Evolutionary conservation across 1,140 invertebrate genomes (phyloP).

Genomic region (Pseudomyrmex cubaensis): DNA sequence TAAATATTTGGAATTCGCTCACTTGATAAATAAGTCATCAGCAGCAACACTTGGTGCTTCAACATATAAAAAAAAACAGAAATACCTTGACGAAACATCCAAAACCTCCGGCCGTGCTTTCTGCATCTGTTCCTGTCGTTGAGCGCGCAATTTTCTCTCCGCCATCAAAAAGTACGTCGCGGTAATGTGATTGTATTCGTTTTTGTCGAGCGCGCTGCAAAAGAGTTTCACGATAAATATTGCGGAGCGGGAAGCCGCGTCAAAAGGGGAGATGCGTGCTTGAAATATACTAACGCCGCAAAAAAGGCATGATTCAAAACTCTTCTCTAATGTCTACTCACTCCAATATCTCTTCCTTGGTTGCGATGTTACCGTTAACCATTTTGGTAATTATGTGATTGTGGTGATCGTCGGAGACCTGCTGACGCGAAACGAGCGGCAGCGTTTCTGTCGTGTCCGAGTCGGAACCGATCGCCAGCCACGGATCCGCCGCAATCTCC

Average conservation of each 20-base stretch:
- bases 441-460: constrained; percentile 86
- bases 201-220: constrained; percentile 95
- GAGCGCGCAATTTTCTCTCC: constrained; percentile 94
- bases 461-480: constrained; percentile 88
- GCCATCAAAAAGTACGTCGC: constrained; percentile 99
- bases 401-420: constrained; percentile 96
- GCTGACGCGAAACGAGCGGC: constrained; percentile 93
- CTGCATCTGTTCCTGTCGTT: constrained; percentile 88
- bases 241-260: neutral
- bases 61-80: neutral
- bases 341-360: constrained; percentile 97
- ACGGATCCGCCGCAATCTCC: constrained; percentile 95
- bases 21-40: constrained; percentile 26
- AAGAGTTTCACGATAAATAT: neutral
- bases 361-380: constrained; percentile 97
- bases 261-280: constrained; percentile 11
- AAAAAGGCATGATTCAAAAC: constrained; percentile 48
- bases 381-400: constrained; percentile 97
- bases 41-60: neutral
- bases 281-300: constrained; percentile 47
- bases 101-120: constrained; percentile 81
- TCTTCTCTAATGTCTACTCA: constrained; percentile 83
- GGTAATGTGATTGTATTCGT: constrained; percentile 99
- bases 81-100: constrained; percentile 78
- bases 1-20: constrained; percentile 37